A percentile compares a stretch with the other conserved stretches of the same genome.
Conservation (phyloP, 2,888 invertebrate genomes). For the Mythimna albipuncta region DNA sequence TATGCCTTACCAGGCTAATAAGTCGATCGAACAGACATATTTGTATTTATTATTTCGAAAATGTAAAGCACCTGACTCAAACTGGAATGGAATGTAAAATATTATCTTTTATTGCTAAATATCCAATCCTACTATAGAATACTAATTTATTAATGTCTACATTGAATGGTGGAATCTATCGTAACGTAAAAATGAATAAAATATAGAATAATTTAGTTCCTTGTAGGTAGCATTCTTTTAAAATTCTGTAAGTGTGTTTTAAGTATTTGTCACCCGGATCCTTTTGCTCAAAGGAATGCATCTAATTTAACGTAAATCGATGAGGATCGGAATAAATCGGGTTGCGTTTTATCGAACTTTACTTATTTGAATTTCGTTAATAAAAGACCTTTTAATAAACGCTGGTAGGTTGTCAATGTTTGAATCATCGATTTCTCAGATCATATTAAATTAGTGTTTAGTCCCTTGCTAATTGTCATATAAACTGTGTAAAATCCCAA, state of each 20-base stretch:
- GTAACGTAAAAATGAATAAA: constrained; percentile 20
- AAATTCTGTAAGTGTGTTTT: constrained; percentile 13
- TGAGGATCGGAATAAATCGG: constrained; percentile 28
- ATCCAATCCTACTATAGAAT: constrained; percentile 11
- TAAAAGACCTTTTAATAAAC: constrained; percentile 4
- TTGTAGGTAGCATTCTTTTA: constrained; percentile 17
- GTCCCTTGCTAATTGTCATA: constrained; percentile 17
- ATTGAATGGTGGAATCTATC: constrained; percentile 3
- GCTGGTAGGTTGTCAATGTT: neutral
- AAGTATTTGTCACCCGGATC: constrained; percentile 42
- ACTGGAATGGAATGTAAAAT: constrained; percentile 44
- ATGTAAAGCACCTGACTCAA: constrained; percentile 17
- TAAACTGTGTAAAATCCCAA: constrained; percentile 31
- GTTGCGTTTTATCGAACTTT: constrained; percentile 9
- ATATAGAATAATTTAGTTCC: constrained; percentile 3
- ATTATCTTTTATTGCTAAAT: constrained; percentile 15
- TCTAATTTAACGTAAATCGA: constrained; percentile 41
- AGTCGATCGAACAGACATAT: neutral
- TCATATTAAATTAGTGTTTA: constrained; percentile 6
- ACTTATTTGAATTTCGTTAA: constrained; percentile 16
- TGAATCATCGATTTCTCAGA: constrained; percentile 39
- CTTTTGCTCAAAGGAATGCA: constrained; percentile 28
- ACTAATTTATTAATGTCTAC: constrained; percentile 46
- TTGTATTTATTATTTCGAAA: constrained; percentile 13
- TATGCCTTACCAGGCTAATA: constrained; percentile 3